Evolutionary conservation across 2,888 invertebrate genomes (phyloP).

Genomic region (Drosophila meridiana): DNA sequence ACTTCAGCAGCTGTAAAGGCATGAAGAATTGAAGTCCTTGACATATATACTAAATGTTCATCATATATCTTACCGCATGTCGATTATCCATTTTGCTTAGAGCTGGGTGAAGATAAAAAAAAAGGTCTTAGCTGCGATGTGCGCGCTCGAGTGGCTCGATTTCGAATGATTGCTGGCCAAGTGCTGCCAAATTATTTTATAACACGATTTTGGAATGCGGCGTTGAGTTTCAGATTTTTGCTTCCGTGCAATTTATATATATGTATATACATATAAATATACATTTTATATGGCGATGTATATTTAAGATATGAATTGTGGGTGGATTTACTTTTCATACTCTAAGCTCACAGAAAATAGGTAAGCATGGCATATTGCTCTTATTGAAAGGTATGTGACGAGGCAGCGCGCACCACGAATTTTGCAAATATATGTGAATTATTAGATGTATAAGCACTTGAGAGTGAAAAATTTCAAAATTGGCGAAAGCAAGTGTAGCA

Average conservation of each 20-base stretch:
- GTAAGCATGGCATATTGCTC: background rate
- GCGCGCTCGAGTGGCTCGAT: slow-evolving; percentile 50
- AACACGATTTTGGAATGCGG: slow-evolving; percentile 57
- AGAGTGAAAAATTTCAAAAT: background rate
- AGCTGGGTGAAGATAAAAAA: slow-evolving; percentile 27
- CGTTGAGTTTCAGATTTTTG: slow-evolving; percentile 49
- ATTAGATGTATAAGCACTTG: background rate
- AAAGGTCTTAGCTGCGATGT: slow-evolving; percentile 52
- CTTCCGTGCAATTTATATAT: slow-evolving; percentile 69
- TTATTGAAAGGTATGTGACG: background rate
- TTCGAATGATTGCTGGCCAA: slow-evolving; percentile 69
- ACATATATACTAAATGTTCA: background rate
- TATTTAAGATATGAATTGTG: slow-evolving; percentile 46
- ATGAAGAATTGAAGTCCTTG: background rate
- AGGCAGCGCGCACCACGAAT: background rate
- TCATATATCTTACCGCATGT: slow-evolving; percentile 60
- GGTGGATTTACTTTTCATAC: slow-evolving; percentile 38
- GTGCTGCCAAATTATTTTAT: slow-evolving; percentile 73
- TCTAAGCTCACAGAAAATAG: slow-evolving; percentile 8
- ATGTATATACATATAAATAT: background rate
- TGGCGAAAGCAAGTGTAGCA: too few species aligned
- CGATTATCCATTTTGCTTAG: slow-evolving; percentile 67
- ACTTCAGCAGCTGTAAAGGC: slow-evolving; percentile 64
- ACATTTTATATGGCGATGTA: background rate
- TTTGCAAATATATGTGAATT: background rate